phyloP scores from a whole-genome alignment of 2,797 vertebrate species.

The Anguilla pacifica region DNA sequence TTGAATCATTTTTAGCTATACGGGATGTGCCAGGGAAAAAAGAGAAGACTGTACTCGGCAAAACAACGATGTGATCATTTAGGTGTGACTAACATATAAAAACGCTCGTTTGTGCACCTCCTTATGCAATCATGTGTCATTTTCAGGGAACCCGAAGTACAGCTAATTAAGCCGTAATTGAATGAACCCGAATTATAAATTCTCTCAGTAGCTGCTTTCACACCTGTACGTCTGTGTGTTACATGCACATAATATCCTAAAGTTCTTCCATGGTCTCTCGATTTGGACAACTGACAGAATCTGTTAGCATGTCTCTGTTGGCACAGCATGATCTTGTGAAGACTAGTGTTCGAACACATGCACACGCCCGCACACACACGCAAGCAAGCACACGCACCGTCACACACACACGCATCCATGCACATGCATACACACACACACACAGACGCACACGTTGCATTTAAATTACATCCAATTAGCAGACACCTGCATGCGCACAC shows the following conservation, averaged over 20 bases:
- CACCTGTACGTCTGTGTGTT: slow-evolving; percentile 61
- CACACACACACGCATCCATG: slow-evolving; percentile 55
- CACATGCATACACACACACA: slow-evolving; percentile 54
- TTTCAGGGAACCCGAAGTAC: too few relatives aligned
- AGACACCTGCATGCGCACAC: slow-evolving; percentile 51
- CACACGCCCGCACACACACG: neutral
- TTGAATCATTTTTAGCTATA: neutral
- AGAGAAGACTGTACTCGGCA: too few relatives aligned
- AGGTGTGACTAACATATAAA: too few relatives aligned
- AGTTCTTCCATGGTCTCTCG: slow-evolving; percentile 79
- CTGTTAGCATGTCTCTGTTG: slow-evolving; percentile 79
- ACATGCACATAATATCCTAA: slow-evolving; percentile 69
- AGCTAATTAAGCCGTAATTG: too few relatives aligned
- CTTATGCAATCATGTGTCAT: too few relatives aligned
- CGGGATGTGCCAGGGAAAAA: neutral
- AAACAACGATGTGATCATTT: too few relatives aligned
- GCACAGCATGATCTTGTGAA: slow-evolving; percentile 79
- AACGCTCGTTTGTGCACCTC: too few relatives aligned
- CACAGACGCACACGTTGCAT: slow-evolving; percentile 46
- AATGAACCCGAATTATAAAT: neutral
- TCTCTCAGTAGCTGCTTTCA: slow-evolving; percentile 61
- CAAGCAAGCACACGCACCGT: neutral
- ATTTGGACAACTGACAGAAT: slow-evolving; percentile 75
- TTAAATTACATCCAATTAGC: slow-evolving; percentile 33
- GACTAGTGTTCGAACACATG: slow-evolving; percentile 59